phyloP scores from a whole-genome alignment of 2,888 invertebrate genomes.

The Drosophila fulvimacula region DNA sequence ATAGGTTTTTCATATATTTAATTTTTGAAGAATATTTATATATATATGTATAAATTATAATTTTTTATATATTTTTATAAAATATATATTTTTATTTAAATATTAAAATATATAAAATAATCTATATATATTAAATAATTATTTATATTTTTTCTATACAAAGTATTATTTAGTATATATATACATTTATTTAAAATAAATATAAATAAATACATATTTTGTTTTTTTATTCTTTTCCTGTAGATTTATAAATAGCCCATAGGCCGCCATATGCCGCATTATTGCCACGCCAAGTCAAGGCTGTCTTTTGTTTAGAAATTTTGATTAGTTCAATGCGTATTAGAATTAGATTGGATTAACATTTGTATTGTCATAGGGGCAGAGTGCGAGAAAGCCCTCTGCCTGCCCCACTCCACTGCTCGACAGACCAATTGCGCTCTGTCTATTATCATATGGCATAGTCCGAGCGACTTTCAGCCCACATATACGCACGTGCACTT shows the following conservation, averaged over 20 bases:
- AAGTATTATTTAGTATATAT: neutral
- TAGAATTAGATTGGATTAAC: conserved; percentile 69
- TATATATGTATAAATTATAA: too few species aligned
- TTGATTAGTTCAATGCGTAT: conserved; percentile 11
- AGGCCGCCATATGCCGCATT: neutral
- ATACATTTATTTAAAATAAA: neutral
- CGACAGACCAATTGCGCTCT: conserved; percentile 40
- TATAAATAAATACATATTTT: too few species aligned
- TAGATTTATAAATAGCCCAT: neutral
- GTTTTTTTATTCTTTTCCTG: neutral
- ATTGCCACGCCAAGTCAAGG: neutral
- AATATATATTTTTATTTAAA: too few species aligned
- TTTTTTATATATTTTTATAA: too few species aligned
- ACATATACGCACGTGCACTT: conserved; percentile 78
- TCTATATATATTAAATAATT: too few species aligned
- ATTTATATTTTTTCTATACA: too few species aligned
- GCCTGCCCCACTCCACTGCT: neutral
- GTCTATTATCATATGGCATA: conserved; percentile 11
- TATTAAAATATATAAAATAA: too few species aligned
- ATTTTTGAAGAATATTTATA: too few species aligned
- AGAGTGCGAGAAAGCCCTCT: conserved; percentile 15
- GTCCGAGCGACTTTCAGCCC: conserved; percentile 48
- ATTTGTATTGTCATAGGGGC: conserved; percentile 64
- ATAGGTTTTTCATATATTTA: too few species aligned
- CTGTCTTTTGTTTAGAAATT: conserved; percentile 4